Evolutionary conservation across 2,113 vertebrate species (phyloP).

Genomic region (Pleuronectes platessa): DNA sequence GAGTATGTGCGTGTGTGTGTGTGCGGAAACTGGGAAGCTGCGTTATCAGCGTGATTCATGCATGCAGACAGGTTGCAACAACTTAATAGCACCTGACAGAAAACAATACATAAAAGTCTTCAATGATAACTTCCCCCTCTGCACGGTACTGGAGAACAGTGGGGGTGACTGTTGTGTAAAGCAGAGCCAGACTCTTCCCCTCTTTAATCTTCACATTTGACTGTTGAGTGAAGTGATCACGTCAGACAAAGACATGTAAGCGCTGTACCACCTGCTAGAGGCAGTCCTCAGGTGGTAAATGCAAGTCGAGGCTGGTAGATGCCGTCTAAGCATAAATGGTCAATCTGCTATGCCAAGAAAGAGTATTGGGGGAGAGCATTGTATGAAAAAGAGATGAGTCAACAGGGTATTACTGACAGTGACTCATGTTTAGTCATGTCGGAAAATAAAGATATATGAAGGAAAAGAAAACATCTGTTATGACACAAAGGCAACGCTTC

Average conservation of each 20-base stretch:
- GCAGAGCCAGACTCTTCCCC: conserved; percentile 43
- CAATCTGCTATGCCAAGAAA: conserved; percentile 44
- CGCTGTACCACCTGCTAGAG: conserved; percentile 36
- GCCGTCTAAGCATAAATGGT: conserved; percentile 59
- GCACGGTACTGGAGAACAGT: conserved; percentile 4
- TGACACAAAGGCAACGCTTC: conserved; percentile 34
- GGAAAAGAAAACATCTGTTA: conserved; percentile 60
- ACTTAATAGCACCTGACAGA: conserved; percentile 13
- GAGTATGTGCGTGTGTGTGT: conserved; percentile 6
- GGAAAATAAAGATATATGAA: conserved; percentile 49
- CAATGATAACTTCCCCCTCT: conserved; percentile 10
- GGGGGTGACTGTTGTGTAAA: conserved; percentile 4
- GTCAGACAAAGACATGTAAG: conserved; percentile 32
- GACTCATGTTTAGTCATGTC: conserved; percentile 63
- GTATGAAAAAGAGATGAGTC: conserved; percentile 36
- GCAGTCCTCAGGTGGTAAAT: conserved; percentile 33
- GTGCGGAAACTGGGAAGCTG: conserved; percentile 16
- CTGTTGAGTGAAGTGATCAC: conserved; percentile 60
- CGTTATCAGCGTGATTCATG: conserved; percentile 52
- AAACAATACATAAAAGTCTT: conserved; percentile 15
- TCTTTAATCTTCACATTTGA: conserved; percentile 42
- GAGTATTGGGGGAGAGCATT: conserved; percentile 30
- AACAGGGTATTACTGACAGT: conserved; percentile 37
- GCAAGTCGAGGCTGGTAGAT: conserved; percentile 62
- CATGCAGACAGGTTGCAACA: conserved; percentile 57